Base-by-base conservation (phyloP, 1,140 invertebrate genomes). In the Drosophila sp. region DNA sequence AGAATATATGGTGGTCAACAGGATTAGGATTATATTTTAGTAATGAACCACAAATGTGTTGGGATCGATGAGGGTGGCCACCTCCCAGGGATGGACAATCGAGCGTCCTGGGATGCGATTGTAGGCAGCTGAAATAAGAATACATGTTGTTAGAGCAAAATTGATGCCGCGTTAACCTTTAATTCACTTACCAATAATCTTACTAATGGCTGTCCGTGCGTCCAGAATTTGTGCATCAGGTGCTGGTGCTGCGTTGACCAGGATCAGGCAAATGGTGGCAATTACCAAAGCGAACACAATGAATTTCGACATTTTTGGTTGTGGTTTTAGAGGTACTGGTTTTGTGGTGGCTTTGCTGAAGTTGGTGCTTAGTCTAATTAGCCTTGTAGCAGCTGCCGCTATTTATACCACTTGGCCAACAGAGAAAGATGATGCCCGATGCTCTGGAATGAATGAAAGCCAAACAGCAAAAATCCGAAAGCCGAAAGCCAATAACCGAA, bases 41-140 rank as follows among this genome's bases (percentile, higher is more conserved):
- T 61, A 58, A 53, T 82, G 51, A 4, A 53, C 50, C 43, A 82
- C 78, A 56, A 87, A 87, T 4, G 83, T 87, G 63, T 87, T 89
- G n/a, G 83, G 83, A 56, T 87, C 83, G 41, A 87, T 74, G n/a
- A 87, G 40, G 0, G 53, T 61, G 53, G 83, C 83, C 51, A 89
- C 76, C 38, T 87, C 83, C 72, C 57, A 71, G 7, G 83, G 83
- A 50, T 87, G 65, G 6, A 89, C 83, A 6, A 82, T 16, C 0
- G 83, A 87, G 7, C 36, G 72, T 54, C 83, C 83, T 8, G 83
- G 83, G 36, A 71, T 65, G 27, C 79, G 83, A 21, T 89, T 87
- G 58, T 87, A 87, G 45, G 83, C 83, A 62, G 66, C 83, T 87
- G 48, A 4, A 59, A 45, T 7, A 9, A 46, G 43, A 27, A 8